Conservation (phyloP, 2,797 vertebrate species). For the Xerus rutilus region DNA sequence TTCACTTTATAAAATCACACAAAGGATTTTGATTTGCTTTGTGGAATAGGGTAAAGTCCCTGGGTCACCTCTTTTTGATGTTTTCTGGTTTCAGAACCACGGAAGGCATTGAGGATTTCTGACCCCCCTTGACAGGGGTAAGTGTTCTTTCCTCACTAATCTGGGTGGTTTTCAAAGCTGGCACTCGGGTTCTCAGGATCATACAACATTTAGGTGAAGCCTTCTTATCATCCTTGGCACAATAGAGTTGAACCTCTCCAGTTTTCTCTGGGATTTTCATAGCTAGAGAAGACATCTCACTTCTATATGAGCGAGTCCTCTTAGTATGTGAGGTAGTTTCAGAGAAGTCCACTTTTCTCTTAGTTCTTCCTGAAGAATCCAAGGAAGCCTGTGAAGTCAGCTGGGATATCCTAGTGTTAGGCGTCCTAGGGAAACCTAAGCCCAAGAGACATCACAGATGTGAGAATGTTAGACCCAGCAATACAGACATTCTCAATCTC, state of each 20-base stretch:
- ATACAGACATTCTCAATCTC: background rate
- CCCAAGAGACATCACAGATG: slow-evolving; percentile 63
- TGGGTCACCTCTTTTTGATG: slow-evolving; percentile 68
- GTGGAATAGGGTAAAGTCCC: background rate
- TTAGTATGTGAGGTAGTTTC: slow-evolving; percentile 86
- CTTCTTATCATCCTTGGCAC: slow-evolving; percentile 11
- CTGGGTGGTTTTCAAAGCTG: background rate
- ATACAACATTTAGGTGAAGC: background rate
- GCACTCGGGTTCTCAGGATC: slow-evolving; percentile 44
- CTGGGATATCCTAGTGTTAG: slow-evolving; percentile 85
- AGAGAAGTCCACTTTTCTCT: slow-evolving; percentile 86
- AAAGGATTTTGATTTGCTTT: background rate
- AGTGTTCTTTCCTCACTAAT: background rate
- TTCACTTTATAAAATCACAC: background rate
- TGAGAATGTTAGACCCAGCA: background rate
- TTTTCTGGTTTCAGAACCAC: slow-evolving; percentile 47
- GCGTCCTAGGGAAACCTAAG: slow-evolving; percentile 88
- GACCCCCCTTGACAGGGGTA: accelerated
- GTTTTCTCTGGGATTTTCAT: slow-evolving; percentile 39
- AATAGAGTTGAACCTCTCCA: background rate
- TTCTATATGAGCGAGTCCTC: slow-evolving; percentile 21
- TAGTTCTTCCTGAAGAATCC: slow-evolving; percentile 76
- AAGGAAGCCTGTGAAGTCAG: slow-evolving; percentile 73
- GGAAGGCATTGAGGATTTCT: background rate
- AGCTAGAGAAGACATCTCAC: background rate